Evolutionary conservation across 2,113 vertebrate genomes (phyloP).

Genomic region (Lepidothrix coronata): DNA sequence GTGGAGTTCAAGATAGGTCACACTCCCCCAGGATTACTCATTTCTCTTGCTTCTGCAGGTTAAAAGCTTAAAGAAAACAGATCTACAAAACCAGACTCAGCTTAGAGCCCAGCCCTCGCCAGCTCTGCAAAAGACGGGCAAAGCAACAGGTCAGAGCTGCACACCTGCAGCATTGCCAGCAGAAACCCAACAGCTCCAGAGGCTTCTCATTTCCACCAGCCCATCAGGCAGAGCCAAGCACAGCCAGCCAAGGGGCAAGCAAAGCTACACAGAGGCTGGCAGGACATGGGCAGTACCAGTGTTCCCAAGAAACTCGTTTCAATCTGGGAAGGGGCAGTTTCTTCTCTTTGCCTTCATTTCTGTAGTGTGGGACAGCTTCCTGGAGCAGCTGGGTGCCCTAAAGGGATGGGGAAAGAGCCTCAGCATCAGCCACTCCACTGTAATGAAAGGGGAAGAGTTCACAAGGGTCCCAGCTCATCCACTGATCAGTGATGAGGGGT

Average conservation of each 20-base stretch:
- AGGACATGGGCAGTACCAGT: neutral
- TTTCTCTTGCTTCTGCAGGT: neutral
- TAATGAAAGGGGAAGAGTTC: neutral
- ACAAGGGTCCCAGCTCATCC: neutral
- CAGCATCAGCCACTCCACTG: neutral
- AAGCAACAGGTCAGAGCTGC: neutral
- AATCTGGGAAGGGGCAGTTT: neutral
- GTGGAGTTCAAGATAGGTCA: neutral
- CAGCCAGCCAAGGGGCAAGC: neutral
- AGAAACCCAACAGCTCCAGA: neutral
- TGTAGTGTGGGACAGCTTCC: neutral
- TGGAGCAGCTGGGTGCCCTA: neutral
- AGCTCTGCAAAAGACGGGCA: neutral
- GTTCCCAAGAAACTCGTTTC: neutral
- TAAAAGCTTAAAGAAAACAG: neutral
- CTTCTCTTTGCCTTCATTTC: neutral
- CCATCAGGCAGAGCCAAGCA: neutral
- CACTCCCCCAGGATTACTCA: neutral
- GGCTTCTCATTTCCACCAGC: neutral
- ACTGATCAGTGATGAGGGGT: neutral
- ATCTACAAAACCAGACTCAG: neutral
- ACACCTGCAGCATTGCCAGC: neutral
- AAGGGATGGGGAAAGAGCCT: neutral
- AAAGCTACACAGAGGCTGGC: neutral
- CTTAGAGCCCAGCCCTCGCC: neutral